Percentiles rank a stretch among this genome's conserved stretches.
These are phyloP conservation scores for Axinella damicornis DNA, from an alignment of 37 sponge, comb jelly and placozoan species.

Conservation along the genomic window DNA sequence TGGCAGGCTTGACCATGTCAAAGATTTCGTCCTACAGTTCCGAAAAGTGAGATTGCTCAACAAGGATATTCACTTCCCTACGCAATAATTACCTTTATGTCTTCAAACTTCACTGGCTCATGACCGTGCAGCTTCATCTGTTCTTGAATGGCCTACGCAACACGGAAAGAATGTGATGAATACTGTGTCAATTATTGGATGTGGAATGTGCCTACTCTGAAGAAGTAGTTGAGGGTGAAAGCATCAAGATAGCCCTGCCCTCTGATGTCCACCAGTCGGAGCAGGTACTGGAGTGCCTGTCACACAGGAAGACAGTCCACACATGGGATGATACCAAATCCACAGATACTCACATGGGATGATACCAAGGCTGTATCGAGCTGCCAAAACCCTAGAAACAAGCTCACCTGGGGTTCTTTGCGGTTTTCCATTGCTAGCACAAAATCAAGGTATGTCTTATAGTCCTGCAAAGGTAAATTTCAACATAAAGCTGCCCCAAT, in stretches of 20 bases:
- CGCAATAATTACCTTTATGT: slow-evolving; percentile 57
- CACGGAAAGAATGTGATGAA: too few species aligned
- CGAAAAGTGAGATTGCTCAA: too few species aligned
- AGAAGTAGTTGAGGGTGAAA: slow-evolving; percentile 94
- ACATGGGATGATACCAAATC: too few species aligned
- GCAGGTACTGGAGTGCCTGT: slow-evolving; percentile 94
- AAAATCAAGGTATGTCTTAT: slow-evolving; percentile 98
- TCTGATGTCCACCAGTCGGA: slow-evolving; percentile 90
- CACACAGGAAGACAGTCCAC: too few species aligned
- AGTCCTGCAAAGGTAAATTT: slow-evolving; percentile 75
- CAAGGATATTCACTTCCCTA: too few species aligned
- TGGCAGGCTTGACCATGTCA: slow-evolving; percentile 96
- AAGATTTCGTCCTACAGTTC: slow-evolving; percentile 91
- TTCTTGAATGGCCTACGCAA: slow-evolving; percentile 85
- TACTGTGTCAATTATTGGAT: background rate
- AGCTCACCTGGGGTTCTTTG: slow-evolving; percentile 79
- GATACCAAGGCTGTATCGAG: too few species aligned
- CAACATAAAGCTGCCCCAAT: too few species aligned
- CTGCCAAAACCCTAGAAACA: too few species aligned
- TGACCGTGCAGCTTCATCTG: slow-evolving; percentile 84
- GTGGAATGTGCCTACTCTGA: slow-evolving; percentile 53
- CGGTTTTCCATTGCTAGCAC: slow-evolving; percentile 97
- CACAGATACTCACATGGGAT: too few species aligned
- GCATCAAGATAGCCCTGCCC: slow-evolving; percentile 80
- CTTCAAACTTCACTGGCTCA: slow-evolving; percentile 90